Evolutionary conservation across 2,797 vertebrate species (phyloP), one percentile per base, ranked within the genome.

Genomic region (Phoxinus dragarum): DNA sequence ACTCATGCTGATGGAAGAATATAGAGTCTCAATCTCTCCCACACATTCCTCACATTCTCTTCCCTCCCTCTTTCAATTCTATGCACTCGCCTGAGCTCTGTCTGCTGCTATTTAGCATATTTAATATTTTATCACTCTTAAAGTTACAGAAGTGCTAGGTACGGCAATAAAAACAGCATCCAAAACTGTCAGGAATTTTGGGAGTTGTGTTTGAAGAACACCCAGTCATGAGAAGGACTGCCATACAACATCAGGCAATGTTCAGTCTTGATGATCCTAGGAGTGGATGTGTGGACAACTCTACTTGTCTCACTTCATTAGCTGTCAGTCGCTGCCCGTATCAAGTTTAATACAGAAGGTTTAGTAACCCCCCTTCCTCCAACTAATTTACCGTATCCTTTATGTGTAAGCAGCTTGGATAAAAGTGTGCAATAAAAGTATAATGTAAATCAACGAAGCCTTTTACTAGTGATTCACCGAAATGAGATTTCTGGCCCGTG

Each of bases 11-110:
- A 84, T 84, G 84, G 74, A 87, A 87, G 91, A 93, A 91, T 87
- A 88, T 87, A 90, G 89, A 84, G 90, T 91, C 90, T 93, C 81
- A 92, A 93, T 93, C 93, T 96, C 95, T 96, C 95, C 95, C 95
- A 94, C 96, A 94, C 96, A 97, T 96, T 96, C 96, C 89, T 86
- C 80, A 80, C 88, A 68, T 19, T 12, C 52, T 89, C 90, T 91
- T 93, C 92, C 91, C 91, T 88, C 92, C 69, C 77, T 76, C 91
- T 90, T 23, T 27, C 17, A 34, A 56, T n/a, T 42, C 47, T 56
- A 64, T 54, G 44, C 27, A 69, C 61, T 76, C 61, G 11, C n/a
- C 17, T 52, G 14, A 36, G 69, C n/a, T 17, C 66, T 47, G 31
- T 38, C 34, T 74, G 42, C 27, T 69, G n/a, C 54, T n/a, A 59